A percentile compares a stretch with the other conserved stretches of the same genome.
phyloP scores from a whole-genome alignment of 2,797 vertebrate genomes.

The Enteromius paludinosus region DNA sequence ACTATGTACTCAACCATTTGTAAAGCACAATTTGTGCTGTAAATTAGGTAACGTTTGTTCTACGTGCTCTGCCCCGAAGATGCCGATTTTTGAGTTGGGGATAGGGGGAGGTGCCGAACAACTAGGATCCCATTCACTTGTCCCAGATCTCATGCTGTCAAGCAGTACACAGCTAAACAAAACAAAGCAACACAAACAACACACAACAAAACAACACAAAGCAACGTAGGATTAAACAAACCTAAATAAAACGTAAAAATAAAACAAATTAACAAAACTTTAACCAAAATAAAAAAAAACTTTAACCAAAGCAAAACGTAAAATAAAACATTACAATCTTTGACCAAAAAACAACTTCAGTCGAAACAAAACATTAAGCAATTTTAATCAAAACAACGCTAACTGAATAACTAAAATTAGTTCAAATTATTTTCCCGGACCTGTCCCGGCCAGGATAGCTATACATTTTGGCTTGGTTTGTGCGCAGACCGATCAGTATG shows the following conservation, averaged over 20 bases:
- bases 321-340: neutral
- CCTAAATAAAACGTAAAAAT: neutral
- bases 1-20: neutral
- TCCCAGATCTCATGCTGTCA: constrained; percentile 42
- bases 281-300: neutral
- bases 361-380: neutral
- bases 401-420: too few relatives aligned
- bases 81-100: constrained; percentile 3
- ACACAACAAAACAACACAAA: neutral
- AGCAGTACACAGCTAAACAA: constrained; percentile 25
- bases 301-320: neutral
- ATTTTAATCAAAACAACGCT: neutral
- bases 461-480: too few relatives aligned
- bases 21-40: neutral
- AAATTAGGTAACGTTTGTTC: neutral
- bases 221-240: neutral
- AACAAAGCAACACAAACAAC: constrained; percentile 18
- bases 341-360: neutral
- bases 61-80: neutral
- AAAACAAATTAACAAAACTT: neutral
- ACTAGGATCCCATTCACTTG: constrained; percentile 17
- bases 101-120: neutral
- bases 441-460: too few relatives aligned
- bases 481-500: too few relatives aligned
- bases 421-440: too few relatives aligned